phyloP scores from a whole-genome alignment of 1,140 invertebrate species.

The Apocrypta bakeri region DNA sequence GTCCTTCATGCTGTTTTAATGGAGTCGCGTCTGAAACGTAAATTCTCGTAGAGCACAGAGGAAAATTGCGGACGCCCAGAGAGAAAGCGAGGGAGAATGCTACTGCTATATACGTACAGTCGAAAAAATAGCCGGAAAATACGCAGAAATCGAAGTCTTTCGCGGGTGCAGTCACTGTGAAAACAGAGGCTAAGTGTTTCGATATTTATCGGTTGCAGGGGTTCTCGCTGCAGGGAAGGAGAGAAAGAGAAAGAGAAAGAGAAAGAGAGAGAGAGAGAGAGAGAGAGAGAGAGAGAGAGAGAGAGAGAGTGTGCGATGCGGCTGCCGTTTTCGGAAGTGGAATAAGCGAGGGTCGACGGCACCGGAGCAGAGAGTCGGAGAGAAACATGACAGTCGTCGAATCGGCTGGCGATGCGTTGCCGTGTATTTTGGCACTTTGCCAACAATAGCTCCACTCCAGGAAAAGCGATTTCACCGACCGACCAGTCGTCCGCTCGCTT shows the following conservation, averaged over 20 bases:
- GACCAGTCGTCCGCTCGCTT: too few species aligned
- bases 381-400: constrained; percentile 16
- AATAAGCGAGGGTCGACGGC: constrained; percentile 24
- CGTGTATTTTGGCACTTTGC: constrained; percentile 9
- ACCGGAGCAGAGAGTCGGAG: not conserved
- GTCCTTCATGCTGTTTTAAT: not conserved
- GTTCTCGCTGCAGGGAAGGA: not conserved
- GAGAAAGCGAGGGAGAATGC: not conserved
- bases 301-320: not conserved
- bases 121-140: constrained; percentile 26
- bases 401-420: constrained; percentile 17
- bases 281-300: not conserved
- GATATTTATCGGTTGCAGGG: constrained; percentile 68
- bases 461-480: not conserved
- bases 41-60: not conserved
- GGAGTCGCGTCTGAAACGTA: not conserved
- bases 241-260: not conserved
- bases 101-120: not conserved
- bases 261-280: constrained; percentile 6
- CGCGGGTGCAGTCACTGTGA: constrained; percentile 55
- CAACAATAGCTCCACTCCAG: constrained; percentile 10
- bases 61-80: not conserved
- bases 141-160: constrained; percentile 45
- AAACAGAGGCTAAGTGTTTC: constrained; percentile 69
- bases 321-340: constrained; percentile 5